These are phyloP conservation scores for Hirtodrosophila duncani DNA, from an alignment of 2,888 invertebrate species.

Conservation along the genomic window DNA sequence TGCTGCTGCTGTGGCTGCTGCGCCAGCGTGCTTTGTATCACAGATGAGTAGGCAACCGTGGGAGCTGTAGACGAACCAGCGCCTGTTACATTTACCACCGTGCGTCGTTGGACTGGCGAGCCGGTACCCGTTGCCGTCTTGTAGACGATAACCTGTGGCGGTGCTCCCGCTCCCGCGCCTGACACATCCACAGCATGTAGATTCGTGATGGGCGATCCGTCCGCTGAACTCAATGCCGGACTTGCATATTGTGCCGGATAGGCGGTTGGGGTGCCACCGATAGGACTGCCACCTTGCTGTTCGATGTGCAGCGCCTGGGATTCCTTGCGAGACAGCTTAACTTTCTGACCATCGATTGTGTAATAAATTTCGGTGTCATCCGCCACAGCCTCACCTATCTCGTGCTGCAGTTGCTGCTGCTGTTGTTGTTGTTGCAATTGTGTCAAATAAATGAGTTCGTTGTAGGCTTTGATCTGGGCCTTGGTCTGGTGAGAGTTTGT, in stretches of 20 bases:
- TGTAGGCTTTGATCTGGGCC: conserved; percentile 88
- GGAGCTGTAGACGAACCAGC: conserved; percentile 73
- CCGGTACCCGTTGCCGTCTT: conserved; percentile 61
- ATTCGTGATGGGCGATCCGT: conserved; percentile 73
- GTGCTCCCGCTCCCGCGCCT: conserved; percentile 61
- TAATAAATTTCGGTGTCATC: conserved; percentile 69
- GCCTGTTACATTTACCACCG: conserved; percentile 64
- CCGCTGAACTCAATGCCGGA: conserved; percentile 79
- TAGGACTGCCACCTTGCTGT: conserved; percentile 66
- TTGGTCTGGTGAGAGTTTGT: conserved; percentile 83
- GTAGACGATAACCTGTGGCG: conserved; percentile 75
- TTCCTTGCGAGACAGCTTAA: conserved; percentile 70
- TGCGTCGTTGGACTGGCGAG: conserved; percentile 67
- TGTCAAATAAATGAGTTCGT: conserved; percentile 81
- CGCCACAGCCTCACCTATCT: conserved; percentile 23
- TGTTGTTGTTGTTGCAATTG: conserved; percentile 75
- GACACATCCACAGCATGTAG: conserved; percentile 65
- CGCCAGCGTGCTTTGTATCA: conserved; percentile 81
- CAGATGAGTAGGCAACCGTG: conserved; percentile 88
- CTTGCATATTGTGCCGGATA: conserved; percentile 90
- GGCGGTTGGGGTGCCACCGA: conserved; percentile 35
- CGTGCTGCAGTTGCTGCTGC: conserved; percentile 53
- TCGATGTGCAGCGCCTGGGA: conserved; percentile 57
- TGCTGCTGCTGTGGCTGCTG: conserved; percentile 61
- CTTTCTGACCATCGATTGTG: conserved; percentile 70